Conservation (phyloP, 2,888 invertebrate genomes). For the Incurvaria masculella region DNA sequence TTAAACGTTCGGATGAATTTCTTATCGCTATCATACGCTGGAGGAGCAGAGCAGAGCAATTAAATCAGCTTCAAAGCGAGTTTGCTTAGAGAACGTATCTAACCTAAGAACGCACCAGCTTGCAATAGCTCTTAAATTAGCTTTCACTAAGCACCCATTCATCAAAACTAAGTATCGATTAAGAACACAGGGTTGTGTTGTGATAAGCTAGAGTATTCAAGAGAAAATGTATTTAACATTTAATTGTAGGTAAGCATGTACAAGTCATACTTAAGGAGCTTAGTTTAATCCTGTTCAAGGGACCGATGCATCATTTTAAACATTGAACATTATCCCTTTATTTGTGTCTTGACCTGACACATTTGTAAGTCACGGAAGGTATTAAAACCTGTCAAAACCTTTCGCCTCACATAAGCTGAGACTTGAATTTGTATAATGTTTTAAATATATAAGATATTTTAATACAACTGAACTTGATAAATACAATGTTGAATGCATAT, state of each 20-base stretch:
- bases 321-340: neutral
- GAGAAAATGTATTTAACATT: neutral
- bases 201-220: neutral
- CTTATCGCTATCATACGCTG: neutral
- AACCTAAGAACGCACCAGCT: neutral
- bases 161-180: neutral
- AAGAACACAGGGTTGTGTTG: too few species aligned
- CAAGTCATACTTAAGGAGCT: neutral
- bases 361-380: neutral
- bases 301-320: neutral
- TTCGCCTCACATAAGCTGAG: neutral
- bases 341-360: too few species aligned
- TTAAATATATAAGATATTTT: too few species aligned
- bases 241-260: neutral
- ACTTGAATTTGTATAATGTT: neutral
- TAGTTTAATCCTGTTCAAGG: neutral
- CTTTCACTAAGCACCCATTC: neutral
- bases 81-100: neutral
- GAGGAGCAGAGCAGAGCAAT: neutral
- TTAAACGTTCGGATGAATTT: too few species aligned
- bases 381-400: neutral
- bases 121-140: neutral
- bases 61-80: neutral
- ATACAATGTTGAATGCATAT: too few species aligned
- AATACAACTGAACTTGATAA: too few species aligned